Evolutionary conservation across 1,140 invertebrate species (phyloP), one percentile per base, ranked within the genome.

Genomic region (Yoshiicerus persimilis): DNA sequence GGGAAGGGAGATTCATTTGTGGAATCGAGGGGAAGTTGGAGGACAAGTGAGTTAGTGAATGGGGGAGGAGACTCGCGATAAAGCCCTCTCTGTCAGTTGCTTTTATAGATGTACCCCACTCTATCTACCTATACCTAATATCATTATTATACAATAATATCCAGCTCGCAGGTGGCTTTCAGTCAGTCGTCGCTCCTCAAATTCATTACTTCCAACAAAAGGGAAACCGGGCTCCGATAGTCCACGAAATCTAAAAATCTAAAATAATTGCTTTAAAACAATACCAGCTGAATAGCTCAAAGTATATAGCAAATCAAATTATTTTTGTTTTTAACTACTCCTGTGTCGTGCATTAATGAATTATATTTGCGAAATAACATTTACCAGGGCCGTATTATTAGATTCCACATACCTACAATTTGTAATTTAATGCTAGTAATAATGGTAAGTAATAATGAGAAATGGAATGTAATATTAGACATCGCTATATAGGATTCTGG

Each of bases 101-200:
- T n/a, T 56, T 13, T 41, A 8, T 41, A 41, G 10, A 2, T 41
- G 3, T 41, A 11, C 39, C 39, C 9, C 39, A 9, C 2, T 2
- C 16, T 56, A 56, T 20, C 41, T 47, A 47, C 41, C 16, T 20
- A 13, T 41, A 47, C 41, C 11, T 47, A 47, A 1, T 56, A 56
- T 3, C n/a, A 20, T 20, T 56, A 56, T 20, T 56, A 56, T 56
- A 56, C n/a, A 1, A 56, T 56, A 56, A 20, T n/a, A 56, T 83
- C 16, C 38, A 83, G 77, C 77, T 83, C 77, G 77, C 77, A 83
- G 77, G 77, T 83, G 77, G 77, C 77, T 83, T 38, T 36, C 23
- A 32, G 34, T 83, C 8, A 20, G 32, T 20, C 23, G 2, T 30
- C n/a, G 25, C 27, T 9, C 23, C 4, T 27, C 47, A 56, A 47